Conservation (phyloP, 2,888 invertebrate species). For the Sussaba pulchella region DNA sequence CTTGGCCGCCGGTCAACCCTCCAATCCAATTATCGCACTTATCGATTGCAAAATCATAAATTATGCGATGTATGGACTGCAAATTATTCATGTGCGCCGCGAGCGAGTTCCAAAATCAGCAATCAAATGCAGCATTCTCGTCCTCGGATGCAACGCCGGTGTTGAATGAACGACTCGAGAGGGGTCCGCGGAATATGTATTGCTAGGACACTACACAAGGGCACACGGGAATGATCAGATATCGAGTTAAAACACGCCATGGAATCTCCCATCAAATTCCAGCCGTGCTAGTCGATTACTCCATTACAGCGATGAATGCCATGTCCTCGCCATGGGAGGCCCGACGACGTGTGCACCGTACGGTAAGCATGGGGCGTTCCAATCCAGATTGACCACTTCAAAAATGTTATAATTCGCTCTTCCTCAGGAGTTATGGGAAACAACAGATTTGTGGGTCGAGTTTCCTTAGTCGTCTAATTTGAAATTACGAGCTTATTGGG, state of each 20-base stretch:
- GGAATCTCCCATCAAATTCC: constrained; percentile 58
- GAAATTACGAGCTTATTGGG: no score
- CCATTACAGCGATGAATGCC: constrained; percentile 64
- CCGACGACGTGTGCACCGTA: constrained; percentile 32
- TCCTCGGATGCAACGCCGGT: constrained; percentile 16
- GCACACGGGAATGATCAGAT: constrained; percentile 58
- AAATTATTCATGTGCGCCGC: constrained; percentile 54
- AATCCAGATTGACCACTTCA: not conserved
- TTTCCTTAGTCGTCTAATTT: no score
- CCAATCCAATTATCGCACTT: constrained; percentile 60
- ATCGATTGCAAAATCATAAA: constrained; percentile 61
- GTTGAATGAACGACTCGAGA: constrained; percentile 46
- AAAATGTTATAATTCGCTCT: not conserved
- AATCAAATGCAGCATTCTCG: constrained; percentile 39
- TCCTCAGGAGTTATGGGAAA: not conserved
- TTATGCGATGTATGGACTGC: constrained; percentile 41
- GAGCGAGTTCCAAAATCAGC: constrained; percentile 41
- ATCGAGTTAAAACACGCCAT: constrained; percentile 51
- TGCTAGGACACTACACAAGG: constrained; percentile 1
- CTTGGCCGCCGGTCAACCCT: not conserved
- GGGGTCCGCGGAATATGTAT: constrained; percentile 37
- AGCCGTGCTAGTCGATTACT: constrained; percentile 66
- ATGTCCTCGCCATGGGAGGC: constrained; percentile 40
- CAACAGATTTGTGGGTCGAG: no score
- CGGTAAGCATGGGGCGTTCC: not conserved